These are phyloP conservation scores for Xestia xanthographa DNA, from an alignment of 2,888 invertebrate species.

Conservation along the genomic window DNA sequence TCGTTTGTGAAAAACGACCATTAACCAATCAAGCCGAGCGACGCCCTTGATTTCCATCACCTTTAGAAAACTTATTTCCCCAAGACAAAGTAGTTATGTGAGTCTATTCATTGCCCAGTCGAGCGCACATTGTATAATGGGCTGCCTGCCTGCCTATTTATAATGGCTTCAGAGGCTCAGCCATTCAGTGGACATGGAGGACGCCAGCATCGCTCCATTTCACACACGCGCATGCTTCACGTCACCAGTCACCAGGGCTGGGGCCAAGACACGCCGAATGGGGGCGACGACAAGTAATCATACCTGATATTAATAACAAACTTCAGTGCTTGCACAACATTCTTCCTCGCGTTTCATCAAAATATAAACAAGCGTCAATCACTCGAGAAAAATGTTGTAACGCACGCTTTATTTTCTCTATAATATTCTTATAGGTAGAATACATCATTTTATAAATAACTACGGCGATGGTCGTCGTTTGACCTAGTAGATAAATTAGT, in stretches of 20 bases:
- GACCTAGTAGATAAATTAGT: slow-evolving; percentile 29
- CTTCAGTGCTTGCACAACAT: slow-evolving; percentile 27
- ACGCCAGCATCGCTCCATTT: slow-evolving; percentile 84
- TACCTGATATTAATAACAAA: slow-evolving; percentile 45
- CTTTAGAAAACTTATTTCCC: slow-evolving; percentile 59
- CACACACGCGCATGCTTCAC: slow-evolving; percentile 82
- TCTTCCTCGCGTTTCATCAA: slow-evolving; percentile 31
- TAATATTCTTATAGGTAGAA: slow-evolving; percentile 22
- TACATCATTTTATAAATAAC: slow-evolving; percentile 42
- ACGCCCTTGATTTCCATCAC: slow-evolving; percentile 32
- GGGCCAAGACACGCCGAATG: slow-evolving; percentile 66
- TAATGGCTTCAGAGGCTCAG: slow-evolving; percentile 74
- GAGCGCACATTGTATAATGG: slow-evolving; percentile 68
- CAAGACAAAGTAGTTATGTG: slow-evolving; percentile 62
- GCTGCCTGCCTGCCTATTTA: slow-evolving; percentile 72
- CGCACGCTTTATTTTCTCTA: slow-evolving; percentile 36
- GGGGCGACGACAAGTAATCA: slow-evolving; percentile 49
- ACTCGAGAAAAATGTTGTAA: slow-evolving; percentile 36
- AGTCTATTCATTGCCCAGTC: slow-evolving; percentile 69
- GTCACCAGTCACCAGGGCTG: slow-evolving; percentile 71
- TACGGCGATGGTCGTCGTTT: slow-evolving; percentile 16
- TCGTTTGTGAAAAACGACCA: neutral
- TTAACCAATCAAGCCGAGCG: slow-evolving; percentile 7
- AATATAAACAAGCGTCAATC: slow-evolving; percentile 63
- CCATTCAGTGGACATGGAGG: slow-evolving; percentile 85